Base-by-base conservation (phyloP, 2,113 vertebrate species). In the Bos javanicus region DNA sequence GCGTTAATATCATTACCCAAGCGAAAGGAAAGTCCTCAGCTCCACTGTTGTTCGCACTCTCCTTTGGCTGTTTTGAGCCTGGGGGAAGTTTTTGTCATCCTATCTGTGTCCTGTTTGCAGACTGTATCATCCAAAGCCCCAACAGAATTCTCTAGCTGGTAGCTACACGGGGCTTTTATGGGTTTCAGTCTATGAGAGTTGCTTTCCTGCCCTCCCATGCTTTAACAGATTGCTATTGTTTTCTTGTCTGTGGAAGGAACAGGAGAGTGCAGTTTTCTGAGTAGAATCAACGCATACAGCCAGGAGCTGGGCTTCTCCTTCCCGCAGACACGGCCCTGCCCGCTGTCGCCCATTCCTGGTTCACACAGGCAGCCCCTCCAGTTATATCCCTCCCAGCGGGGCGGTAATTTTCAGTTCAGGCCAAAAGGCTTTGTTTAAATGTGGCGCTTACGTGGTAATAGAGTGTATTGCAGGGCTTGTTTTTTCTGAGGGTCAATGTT, bases 341-440 rank as follows among this genome's bases (percentile, higher is more conserved):
- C 52, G 92, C 93, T 85, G 71, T 90, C 15, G 25, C 2, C 2
- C 2, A 0, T 14, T 81, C 90, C 91, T 84, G n/a, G 17, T 71
- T 76, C 84, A 10, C 87, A 62, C 82, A 15, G 57, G 87, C 90
- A 78, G 86, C 92, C 76, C 95, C 74, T 90, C 85, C 21, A 46
- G 88, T 97, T 96, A 39, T 57, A 94, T 67, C 89, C 88, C 94
- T 98, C 98, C 95, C 98, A 96, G 94, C 16, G 89, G 97, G 98
- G 93, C 11, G 39, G 95, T 97, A 98, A 98, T 95, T 98, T 98
- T 97, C 96, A 95, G 93, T 86, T 97, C 94, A 85, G 96, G 96
- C 91, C 91, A 19, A 97, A 98, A 98, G 94, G 88, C 97, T 98
- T 98, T 98, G 98, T 98, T 98, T 97, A 94, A 97, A 97, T 96